Evolutionary conservation across 2,113 vertebrate genomes (phyloP), one percentile per base, ranked within the genome.

Genomic region (Orthonyx spaldingii): DNA sequence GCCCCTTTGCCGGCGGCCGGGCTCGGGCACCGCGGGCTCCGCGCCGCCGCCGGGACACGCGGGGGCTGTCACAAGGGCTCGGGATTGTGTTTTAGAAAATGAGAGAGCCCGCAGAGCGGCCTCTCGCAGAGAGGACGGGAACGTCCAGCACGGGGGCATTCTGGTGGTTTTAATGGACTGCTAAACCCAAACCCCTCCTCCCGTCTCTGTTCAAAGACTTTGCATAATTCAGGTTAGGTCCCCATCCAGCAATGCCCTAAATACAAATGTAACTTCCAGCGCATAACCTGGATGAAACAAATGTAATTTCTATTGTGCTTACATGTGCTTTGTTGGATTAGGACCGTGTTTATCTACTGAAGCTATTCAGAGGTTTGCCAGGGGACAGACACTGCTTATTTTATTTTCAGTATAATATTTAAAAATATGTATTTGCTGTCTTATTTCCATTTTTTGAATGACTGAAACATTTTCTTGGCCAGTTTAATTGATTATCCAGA

Each of bases 71-170:
- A 24, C 57, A 2, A 20, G 28, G 28, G 61, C 61, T 59, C 4
- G 13, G 13, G 32, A 3, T 37, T 26, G 33, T 26, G 3, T 7
- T 6, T 3, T 5, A 0, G 2, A 44, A 47, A 27, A 16, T 0
- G 22, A 39, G 7, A 11, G 22, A 27, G 44, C 20, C 26, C 47
- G 23, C 21, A 14, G 1, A 20, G 57, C 0, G 53, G 53, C 65
- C 33, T n/a, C 41, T 28, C 60, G 16, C 23, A 30, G 18, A 32
- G n/a, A 26, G 46, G 24, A 41, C 57, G 9, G 30, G 28, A 44
- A 8, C 30, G 20, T 15, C 77, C 78, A 4, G 52, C 63, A 24
- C 37, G 5, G 41, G 33, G 50, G 53, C 72, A 17, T 35, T n/a
- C 17, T 4, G 18, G 30, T 27, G 64, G 4, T 33, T 68, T 49